Evolutionary conservation across 2,888 invertebrate species (phyloP).

Genomic region (Eupithecia vulgata): DNA sequence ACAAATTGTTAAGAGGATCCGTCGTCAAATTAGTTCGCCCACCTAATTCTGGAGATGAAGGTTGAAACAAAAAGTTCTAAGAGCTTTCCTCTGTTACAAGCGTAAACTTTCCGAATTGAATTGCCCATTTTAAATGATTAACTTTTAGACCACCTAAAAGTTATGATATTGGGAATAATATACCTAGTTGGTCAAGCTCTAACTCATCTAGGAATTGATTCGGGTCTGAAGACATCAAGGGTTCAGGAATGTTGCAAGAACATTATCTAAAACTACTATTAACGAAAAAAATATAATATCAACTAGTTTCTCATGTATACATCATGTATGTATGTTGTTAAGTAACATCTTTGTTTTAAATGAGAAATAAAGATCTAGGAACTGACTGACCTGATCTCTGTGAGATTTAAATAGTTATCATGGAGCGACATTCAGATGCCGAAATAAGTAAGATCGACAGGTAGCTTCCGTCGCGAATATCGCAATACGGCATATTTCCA

Average conservation of each 20-base stretch:
- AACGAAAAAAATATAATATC: too few relatives aligned
- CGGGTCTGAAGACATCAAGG: neutral
- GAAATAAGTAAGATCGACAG: too few relatives aligned
- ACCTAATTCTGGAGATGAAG: conserved; percentile 55
- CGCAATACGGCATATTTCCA: neutral
- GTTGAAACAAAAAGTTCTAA: conserved; percentile 59
- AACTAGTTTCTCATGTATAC: too few relatives aligned
- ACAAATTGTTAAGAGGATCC: conserved; percentile 45
- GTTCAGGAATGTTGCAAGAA: too few relatives aligned
- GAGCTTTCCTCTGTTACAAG: conserved; percentile 58
- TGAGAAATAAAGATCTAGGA: too few relatives aligned
- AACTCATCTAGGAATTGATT: neutral
- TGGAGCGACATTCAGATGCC: too few relatives aligned
- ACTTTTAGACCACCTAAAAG: conserved; percentile 32
- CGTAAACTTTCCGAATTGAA: conserved; percentile 38
- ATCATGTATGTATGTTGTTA: too few relatives aligned
- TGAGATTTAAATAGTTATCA: too few relatives aligned
- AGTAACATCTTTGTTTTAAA: too few relatives aligned
- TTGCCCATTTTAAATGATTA: conserved; percentile 35
- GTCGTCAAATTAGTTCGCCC: conserved; percentile 50
- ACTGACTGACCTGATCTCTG: too few relatives aligned
- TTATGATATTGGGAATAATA: conserved; percentile 10
- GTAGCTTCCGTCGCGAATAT: neutral
- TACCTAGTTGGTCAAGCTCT: neutral
- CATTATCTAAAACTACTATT: too few relatives aligned